Evolutionary conservation across 1,140 invertebrate species (phyloP), one percentile per base, ranked within the genome.

Genomic region (Mizuhopecten yessoensis): DNA sequence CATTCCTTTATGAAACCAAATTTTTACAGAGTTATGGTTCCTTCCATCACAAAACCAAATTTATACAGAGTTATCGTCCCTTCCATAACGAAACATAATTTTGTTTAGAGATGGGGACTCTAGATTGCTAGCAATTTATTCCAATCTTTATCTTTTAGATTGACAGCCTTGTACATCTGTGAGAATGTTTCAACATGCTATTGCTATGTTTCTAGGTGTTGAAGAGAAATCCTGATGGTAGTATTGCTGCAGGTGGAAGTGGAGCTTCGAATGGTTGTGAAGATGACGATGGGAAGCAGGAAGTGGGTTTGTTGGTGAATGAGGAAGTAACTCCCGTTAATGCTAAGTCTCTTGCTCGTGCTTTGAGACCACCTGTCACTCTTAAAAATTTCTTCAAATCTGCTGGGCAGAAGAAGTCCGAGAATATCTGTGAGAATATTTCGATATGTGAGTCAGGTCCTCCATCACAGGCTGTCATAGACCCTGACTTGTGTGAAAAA

Each of bases 311-410:
- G 33, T 49, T 90, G 5, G 92, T 90, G 0, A 87, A 92, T 13
- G 95, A 96, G 87, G 92, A 90, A 33, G 93, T 94, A 7, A 90
- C 93, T 33, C 91, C 92, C 33, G 94, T 96, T 15, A 93, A 93
- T 34, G 86, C 88, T 11, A 95, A 95, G 91, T 94, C 92, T 89
- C 88, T 92, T 33, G 57, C 89, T 36, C 94, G 94, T 39, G 96
- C 95, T n/a, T 42, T 95, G 13, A 93, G 91, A 57, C 96, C 96
- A 29, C 95, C 95, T 34, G 91, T 96, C 1, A 96, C 95, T 11
- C 94, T 96, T 20, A 94, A 94, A 90, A 95, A 91, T 34, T 96
- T 96, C 90, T 96, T 96, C 90, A 96, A 95, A 93, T 90, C 95
- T 36, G 88, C 91, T 17, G 89, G 33, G 33, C 75, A 42, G 15